phyloP scores from a whole-genome alignment of 2,113 vertebrate genomes.

The Coryphaenoides rupestris region DNA sequence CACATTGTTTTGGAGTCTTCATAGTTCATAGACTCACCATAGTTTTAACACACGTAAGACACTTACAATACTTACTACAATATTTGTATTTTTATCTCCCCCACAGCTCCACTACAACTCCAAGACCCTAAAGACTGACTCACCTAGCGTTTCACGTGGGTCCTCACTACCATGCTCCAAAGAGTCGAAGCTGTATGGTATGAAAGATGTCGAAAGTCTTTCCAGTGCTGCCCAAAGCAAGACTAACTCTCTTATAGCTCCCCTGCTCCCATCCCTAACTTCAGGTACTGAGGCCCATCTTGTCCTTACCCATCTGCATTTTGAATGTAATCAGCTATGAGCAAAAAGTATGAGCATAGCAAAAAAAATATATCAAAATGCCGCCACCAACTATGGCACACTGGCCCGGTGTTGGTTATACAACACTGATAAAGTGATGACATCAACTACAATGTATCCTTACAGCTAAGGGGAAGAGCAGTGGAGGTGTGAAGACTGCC shows the following conservation, averaged over 20 bases:
- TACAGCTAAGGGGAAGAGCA: slow-evolving; percentile 92
- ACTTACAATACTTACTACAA: no score
- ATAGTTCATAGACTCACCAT: no score
- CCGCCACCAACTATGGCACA: no score
- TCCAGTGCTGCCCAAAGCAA: slow-evolving; percentile 84
- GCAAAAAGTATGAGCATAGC: no score
- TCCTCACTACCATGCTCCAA: slow-evolving; percentile 97
- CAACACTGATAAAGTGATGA: not conserved
- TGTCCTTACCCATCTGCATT: slow-evolving; percentile 55
- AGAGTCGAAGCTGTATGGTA: slow-evolving; percentile 98
- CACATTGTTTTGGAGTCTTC: no score
- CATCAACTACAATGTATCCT: slow-evolving; percentile 33
- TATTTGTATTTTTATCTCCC: not conserved
- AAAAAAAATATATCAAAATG: no score
- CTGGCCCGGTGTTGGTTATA: no score
- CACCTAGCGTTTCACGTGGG: slow-evolving; percentile 90
- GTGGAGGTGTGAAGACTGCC: slow-evolving; percentile 89
- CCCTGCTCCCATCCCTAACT: slow-evolving; percentile 90
- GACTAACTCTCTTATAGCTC: slow-evolving; percentile 93
- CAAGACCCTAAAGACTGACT: slow-evolving; percentile 94
- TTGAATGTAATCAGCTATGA: not conserved
- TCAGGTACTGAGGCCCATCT: slow-evolving; percentile 83
- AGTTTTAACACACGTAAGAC: not conserved
- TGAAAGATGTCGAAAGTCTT: slow-evolving; percentile 85
- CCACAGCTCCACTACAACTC: slow-evolving; percentile 96